phyloP scores from a whole-genome alignment of 2,888 invertebrate genomes.

The Invenusta paracnida region DNA sequence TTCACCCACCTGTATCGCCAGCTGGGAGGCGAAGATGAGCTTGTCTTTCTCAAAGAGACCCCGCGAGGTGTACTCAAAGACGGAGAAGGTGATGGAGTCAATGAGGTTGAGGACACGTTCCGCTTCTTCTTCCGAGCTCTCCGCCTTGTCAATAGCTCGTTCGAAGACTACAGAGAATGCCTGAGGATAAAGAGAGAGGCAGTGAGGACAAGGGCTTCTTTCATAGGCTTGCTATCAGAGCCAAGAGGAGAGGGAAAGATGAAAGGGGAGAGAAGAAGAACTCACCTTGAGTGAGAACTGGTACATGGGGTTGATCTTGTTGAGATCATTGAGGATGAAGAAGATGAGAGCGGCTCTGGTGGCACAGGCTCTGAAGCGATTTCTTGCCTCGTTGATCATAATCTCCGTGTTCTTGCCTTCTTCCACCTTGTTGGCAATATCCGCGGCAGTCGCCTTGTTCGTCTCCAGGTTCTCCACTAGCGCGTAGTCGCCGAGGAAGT shows the following conservation, averaged over 20 bases:
- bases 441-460: slow-evolving; percentile 88
- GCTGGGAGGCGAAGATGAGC: slow-evolving; percentile 87
- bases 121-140: slow-evolving; percentile 73
- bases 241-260: too few species aligned
- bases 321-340: slow-evolving; percentile 87
- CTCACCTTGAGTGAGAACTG: slow-evolving; percentile 76
- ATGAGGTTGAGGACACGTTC: slow-evolving; percentile 79
- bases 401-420: slow-evolving; percentile 86
- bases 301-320: slow-evolving; percentile 91
- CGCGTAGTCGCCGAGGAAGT: slow-evolving; percentile 86
- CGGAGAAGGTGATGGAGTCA: slow-evolving; percentile 86
- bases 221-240: too few species aligned
- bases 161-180: slow-evolving; percentile 95
- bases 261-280: too few species aligned
- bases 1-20: slow-evolving; percentile 80
- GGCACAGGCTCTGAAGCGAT: slow-evolving; percentile 83
- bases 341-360: slow-evolving; percentile 85
- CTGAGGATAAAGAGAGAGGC: slow-evolving; percentile 59
- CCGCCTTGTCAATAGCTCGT: slow-evolving; percentile 84
- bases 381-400: slow-evolving; percentile 86
- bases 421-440: slow-evolving; percentile 80
- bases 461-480: slow-evolving; percentile 91
- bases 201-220: too few species aligned
- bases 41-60: slow-evolving; percentile 94
- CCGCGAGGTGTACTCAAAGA: slow-evolving; percentile 86